phyloP scores from a whole-genome alignment of 2,888 invertebrate genomes.

The Cheilosia grossa region DNA sequence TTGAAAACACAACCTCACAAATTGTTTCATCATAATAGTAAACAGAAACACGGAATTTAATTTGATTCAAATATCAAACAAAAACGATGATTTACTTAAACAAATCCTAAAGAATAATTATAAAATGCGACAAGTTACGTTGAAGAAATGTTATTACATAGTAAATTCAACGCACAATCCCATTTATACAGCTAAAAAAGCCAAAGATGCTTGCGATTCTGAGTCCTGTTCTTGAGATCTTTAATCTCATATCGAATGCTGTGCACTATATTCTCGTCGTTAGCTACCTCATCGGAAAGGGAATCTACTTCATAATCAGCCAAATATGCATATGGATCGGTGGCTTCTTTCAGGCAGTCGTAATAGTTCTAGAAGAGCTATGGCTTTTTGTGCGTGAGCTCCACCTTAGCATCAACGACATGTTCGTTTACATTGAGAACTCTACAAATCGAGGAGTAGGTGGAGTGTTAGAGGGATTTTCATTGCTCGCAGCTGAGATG shows the following conservation, averaged over 20 bases:
- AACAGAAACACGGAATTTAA: slow-evolving; percentile 52
- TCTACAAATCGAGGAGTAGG: slow-evolving; percentile 73
- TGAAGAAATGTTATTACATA: not conserved
- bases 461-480: slow-evolving; percentile 62
- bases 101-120: slow-evolving; percentile 2
- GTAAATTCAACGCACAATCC: not conserved
- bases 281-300: slow-evolving; percentile 75
- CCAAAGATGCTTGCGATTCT: slow-evolving; percentile 64
- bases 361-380: slow-evolving; percentile 75
- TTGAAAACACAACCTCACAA: slow-evolving; percentile 60
- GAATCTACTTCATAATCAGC: slow-evolving; percentile 64
- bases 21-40: slow-evolving; percentile 20
- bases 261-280: slow-evolving; percentile 58
- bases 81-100: slow-evolving; percentile 43
- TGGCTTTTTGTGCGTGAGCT: slow-evolving; percentile 74
- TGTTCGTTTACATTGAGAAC: slow-evolving; percentile 61
- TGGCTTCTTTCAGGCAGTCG: slow-evolving; percentile 59
- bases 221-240: slow-evolving; percentile 63
- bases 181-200: slow-evolving; percentile 34
- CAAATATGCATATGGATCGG: slow-evolving; percentile 57
- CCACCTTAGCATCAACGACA: slow-evolving; percentile 58
- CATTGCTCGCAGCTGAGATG: slow-evolving; percentile 66
- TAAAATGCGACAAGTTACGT: slow-evolving; percentile 59
- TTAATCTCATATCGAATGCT: slow-evolving; percentile 40
- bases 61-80: slow-evolving; percentile 41